Conservation (phyloP, 1,140 invertebrate species). For the Yoshiicerus persimilis region DNA sequence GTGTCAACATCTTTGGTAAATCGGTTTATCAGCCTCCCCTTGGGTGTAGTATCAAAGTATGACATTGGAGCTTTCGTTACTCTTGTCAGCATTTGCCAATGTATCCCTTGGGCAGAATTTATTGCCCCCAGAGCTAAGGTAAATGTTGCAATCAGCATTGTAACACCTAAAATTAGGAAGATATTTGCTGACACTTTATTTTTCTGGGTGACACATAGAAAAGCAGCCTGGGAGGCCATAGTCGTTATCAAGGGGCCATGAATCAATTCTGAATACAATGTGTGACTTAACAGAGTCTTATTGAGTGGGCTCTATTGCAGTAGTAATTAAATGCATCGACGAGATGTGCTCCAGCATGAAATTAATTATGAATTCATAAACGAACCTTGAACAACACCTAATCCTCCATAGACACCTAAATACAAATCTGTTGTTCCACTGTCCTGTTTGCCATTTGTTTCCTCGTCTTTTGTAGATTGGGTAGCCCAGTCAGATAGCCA, state of each 20-base stretch:
- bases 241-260: no score
- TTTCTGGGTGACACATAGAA: no score
- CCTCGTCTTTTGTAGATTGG: slow-evolving; percentile 44
- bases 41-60: slow-evolving; percentile 84
- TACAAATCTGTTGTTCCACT: not conserved
- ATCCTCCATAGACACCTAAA: slow-evolving; percentile 57
- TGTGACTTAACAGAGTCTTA: no score
- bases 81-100: slow-evolving; percentile 66
- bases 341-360: no score
- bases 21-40: slow-evolving; percentile 79
- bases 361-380: slow-evolving; percentile 57
- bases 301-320: no score
- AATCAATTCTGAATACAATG: no score
- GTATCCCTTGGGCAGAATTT: slow-evolving; percentile 65
- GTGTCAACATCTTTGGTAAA: slow-evolving; percentile 83
- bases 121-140: slow-evolving; percentile 59
- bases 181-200: no score
- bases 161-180: no score
- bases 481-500: slow-evolving; percentile 47
- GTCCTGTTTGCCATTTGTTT: not conserved
- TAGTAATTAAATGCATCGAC: no score
- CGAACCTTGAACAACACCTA: slow-evolving; percentile 79
- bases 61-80: slow-evolving; percentile 66
- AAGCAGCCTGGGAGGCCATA: no score
- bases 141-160: slow-evolving; percentile 51